A percentile compares a stretch with the other conserved stretches of the same genome.
Conservation (phyloP, 1,140 invertebrate species). For the Venturia canescens region DNA sequence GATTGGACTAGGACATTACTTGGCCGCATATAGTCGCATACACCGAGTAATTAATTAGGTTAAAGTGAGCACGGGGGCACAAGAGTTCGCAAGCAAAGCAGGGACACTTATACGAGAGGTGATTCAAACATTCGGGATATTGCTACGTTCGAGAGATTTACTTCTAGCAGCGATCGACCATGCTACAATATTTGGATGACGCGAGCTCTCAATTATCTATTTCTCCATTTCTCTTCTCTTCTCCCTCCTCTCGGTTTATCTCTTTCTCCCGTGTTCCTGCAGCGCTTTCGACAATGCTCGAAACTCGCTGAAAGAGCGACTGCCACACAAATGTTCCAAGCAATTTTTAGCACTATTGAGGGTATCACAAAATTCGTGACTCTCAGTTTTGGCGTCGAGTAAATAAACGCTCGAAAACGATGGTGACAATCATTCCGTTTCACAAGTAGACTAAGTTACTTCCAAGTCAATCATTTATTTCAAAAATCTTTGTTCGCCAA, state of each 20-base stretch:
- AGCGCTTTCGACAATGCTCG: neutral
- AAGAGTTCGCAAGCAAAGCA: neutral
- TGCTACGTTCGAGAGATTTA: neutral
- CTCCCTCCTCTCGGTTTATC: neutral
- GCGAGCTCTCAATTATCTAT: neutral
- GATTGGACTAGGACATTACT: neutral
- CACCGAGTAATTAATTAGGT: conserved; percentile 21
- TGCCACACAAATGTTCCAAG: neutral
- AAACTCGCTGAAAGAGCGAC: neutral
- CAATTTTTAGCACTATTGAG: neutral
- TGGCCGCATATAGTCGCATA: neutral
- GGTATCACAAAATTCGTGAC: neutral
- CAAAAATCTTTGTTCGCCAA: too few relatives aligned
- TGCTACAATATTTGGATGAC: neutral
- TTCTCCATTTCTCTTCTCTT: neutral
- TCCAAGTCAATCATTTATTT: too few relatives aligned
- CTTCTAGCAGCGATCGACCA: neutral
- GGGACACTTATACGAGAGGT: neutral
- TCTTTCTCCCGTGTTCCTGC: neutral
- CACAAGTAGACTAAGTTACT: too few relatives aligned
- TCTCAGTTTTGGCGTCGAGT: too few relatives aligned
- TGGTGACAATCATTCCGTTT: too few relatives aligned
- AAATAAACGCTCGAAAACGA: too few relatives aligned
- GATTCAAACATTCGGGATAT: neutral
- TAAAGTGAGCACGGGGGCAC: conserved; percentile 17